phyloP scores from a whole-genome alignment of 1,140 invertebrate species.

The Cydia strobilella region DNA sequence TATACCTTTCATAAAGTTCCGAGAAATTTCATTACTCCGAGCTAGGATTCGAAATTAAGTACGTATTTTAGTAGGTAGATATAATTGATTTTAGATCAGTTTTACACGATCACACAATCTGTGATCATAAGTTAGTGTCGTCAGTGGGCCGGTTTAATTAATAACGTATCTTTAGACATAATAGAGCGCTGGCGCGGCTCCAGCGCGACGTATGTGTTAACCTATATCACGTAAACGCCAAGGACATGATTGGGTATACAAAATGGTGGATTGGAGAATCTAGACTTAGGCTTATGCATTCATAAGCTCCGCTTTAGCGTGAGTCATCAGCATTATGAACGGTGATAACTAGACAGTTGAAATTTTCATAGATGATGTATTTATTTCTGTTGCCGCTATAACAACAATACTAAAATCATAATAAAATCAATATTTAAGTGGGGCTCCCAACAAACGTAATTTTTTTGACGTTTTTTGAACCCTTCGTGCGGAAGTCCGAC shows the following conservation, averaged over 20 bases:
- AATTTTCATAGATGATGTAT: no score
- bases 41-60: no score
- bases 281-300: not conserved
- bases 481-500: no score
- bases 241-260: conserved; percentile 39
- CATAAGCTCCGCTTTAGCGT: no score
- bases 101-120: not conserved
- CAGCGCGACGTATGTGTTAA: conserved; percentile 55
- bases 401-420: no score
- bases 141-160: conserved; percentile 57
- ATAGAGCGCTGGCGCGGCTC: conserved; percentile 51
- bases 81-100: not conserved
- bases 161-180: conserved; percentile 58
- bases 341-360: no score
- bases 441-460: no score
- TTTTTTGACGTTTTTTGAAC: no score
- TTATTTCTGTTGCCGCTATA: no score
- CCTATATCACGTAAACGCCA: conserved; percentile 57
- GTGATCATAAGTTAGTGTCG: conserved; percentile 38
- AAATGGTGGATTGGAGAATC: conserved; percentile 29
- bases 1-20: not conserved
- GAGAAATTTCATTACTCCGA: not conserved
- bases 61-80: not conserved
- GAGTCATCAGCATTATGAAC: no score
- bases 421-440: no score